Conservation (phyloP, 2,888 invertebrate species). For the Dyspetes luteomarginatus region DNA sequence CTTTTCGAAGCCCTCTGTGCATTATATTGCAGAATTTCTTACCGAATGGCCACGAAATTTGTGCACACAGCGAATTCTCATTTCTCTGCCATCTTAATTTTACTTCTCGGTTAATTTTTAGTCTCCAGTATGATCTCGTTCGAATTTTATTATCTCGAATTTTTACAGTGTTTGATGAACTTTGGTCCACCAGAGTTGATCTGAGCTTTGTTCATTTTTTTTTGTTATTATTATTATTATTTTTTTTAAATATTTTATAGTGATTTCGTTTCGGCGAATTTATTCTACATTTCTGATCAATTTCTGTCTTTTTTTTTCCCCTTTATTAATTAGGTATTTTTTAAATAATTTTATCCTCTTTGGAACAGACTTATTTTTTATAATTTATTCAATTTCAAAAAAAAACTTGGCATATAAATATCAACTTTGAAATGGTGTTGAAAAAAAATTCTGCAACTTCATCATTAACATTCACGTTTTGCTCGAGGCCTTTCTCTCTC, state of each 20-base stretch:
- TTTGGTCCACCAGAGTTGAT: neutral
- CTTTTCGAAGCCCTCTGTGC: neutral
- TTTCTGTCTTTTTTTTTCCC: too few species aligned
- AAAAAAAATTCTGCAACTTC: too few species aligned
- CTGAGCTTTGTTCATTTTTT: neutral
- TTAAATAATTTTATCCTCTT: too few species aligned
- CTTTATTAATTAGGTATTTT: too few species aligned
- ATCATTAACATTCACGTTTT: too few species aligned
- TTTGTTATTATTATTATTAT: slow-evolving; percentile 23
- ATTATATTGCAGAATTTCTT: slow-evolving; percentile 65
- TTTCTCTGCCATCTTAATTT: neutral
- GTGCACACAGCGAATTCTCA: neutral
- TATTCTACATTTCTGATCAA: too few species aligned
- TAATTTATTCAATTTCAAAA: too few species aligned
- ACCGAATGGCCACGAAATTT: slow-evolving; percentile 35
- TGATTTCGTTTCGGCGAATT: too few species aligned
- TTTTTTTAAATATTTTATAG: too few species aligned
- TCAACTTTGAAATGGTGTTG: too few species aligned
- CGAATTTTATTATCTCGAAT: neutral
- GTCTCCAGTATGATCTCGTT: neutral
- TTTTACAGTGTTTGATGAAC: neutral
- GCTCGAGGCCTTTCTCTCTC: slow-evolving; percentile 36
- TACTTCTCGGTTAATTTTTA: neutral
- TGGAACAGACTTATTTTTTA: too few species aligned
- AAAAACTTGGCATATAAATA: too few species aligned